Percentiles rank a stretch among this genome's conserved stretches.
Conservation (phyloP, 2,113 vertebrate genomes). For the Gymnarchus niloticus region DNA sequence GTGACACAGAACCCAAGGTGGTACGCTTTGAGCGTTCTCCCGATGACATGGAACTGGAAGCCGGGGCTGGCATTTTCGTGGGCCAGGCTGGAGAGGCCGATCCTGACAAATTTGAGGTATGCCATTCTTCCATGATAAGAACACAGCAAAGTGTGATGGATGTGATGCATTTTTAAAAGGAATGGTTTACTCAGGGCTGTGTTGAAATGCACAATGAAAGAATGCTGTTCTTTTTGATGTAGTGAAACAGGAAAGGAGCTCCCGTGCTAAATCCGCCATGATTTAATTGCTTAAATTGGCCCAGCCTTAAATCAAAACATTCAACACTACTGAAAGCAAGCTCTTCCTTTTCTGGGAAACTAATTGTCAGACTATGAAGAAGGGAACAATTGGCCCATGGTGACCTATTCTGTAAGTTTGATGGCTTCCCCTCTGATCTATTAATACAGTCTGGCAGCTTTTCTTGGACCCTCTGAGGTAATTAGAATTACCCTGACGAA, state of each 20-base stretch:
- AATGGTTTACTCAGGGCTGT: neutral
- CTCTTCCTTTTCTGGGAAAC: conserved; percentile 10
- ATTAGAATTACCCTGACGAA: conserved; percentile 8
- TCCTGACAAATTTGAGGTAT: conserved; percentile 80
- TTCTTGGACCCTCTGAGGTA: conserved; percentile 24
- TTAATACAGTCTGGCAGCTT: conserved; percentile 10
- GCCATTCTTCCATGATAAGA: conserved; percentile 18
- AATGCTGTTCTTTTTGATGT: neutral
- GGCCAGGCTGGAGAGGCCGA: conserved; percentile 83
- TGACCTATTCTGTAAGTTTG: conserved; percentile 31
- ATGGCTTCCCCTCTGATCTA: conserved; percentile 25
- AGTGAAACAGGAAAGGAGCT: conserved; percentile 31
- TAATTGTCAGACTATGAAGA: conserved; percentile 40
- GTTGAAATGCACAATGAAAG: neutral
- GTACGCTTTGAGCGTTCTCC: conserved; percentile 64
- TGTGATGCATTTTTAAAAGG: neutral
- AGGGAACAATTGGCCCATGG: conserved; percentile 39
- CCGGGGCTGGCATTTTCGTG: conserved; percentile 76
- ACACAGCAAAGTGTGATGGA: neutral
- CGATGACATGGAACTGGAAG: conserved; percentile 74
- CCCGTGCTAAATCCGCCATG: conserved; percentile 41
- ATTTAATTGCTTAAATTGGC: conserved; percentile 49
- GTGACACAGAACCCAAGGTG: conserved; percentile 62
- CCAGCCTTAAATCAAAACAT: conserved; percentile 38
- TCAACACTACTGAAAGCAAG: conserved; percentile 5